Percentiles rank a stretch among this genome's conserved stretches.
These are phyloP conservation scores for Myrmophylax atrothorax DNA, from an alignment of 2,113 vertebrate genomes.

Conservation along the genomic window DNA sequence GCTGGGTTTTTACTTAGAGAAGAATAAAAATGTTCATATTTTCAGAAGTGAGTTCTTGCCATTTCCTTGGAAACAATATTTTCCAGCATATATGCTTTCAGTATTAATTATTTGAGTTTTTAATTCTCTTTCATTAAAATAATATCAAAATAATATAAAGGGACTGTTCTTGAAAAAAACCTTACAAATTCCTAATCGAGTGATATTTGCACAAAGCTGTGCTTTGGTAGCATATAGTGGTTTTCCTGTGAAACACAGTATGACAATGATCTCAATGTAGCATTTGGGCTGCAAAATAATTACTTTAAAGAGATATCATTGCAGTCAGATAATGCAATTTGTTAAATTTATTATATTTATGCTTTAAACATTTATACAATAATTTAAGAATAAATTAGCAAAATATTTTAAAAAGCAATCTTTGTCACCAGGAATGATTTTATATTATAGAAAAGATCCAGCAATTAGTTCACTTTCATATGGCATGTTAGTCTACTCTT, in stretches of 20 bases:
- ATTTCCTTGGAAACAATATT: not conserved
- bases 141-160: not conserved
- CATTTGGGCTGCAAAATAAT: not conserved
- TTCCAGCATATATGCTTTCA: fast-evolving
- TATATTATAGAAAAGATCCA: not conserved
- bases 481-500: not conserved
- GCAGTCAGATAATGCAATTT: not conserved
- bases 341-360: not conserved
- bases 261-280: not conserved
- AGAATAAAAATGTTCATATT: slow-evolving; percentile 2
- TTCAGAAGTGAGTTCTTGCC: not conserved
- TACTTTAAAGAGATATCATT: not conserved
- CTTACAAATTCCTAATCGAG: not conserved
- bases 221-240: not conserved
- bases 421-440: not conserved
- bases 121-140: not conserved
- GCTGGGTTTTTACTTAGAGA: not conserved
- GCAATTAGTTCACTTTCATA: not conserved
- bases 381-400: not conserved
- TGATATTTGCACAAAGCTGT: not conserved
- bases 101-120: not conserved
- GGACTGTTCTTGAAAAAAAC: not conserved
- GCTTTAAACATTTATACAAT: not conserved
- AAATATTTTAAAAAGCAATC: not conserved
- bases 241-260: not conserved